Conservation (phyloP, 1,140 invertebrate species). For the Papilio polytes region DNA sequence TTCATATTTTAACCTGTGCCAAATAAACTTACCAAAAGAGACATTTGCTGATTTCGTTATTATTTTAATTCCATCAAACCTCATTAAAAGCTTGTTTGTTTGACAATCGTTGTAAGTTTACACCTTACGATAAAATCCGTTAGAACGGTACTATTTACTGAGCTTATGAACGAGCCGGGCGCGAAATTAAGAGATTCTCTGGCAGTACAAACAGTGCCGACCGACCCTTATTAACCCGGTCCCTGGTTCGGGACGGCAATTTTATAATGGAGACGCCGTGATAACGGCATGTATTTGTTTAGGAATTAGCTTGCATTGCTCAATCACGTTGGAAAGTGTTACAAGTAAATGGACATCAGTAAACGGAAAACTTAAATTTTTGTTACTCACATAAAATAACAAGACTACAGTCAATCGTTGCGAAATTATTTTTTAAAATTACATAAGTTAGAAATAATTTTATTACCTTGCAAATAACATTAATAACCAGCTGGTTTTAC, state of each 20-base stretch:
- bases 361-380: not conserved
- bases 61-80: conserved; percentile 14
- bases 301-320: conserved; percentile 57
- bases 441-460: not conserved
- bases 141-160: conserved; percentile 65
- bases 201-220: conserved; percentile 67
- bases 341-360: not conserved
- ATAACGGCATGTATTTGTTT: conserved; percentile 63
- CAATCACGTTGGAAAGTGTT: conserved; percentile 52
- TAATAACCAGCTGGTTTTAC: too few species aligned
- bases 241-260: conserved; percentile 47
- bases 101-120: conserved; percentile 47
- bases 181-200: conserved; percentile 76
- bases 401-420: not conserved
- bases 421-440: not conserved
- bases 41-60: not conserved
- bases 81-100: conserved; percentile 49
- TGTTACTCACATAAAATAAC: not conserved
- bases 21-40: not conserved
- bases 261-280: conserved; percentile 67
- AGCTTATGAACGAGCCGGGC: conserved; percentile 63
- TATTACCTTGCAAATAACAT: not conserved
- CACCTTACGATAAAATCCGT: conserved; percentile 53
- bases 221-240: conserved; percentile 70
- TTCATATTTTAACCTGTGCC: not conserved